phyloP scores from a whole-genome alignment of 2,797 vertebrate species.

The Peromyscus nudipes region DNA sequence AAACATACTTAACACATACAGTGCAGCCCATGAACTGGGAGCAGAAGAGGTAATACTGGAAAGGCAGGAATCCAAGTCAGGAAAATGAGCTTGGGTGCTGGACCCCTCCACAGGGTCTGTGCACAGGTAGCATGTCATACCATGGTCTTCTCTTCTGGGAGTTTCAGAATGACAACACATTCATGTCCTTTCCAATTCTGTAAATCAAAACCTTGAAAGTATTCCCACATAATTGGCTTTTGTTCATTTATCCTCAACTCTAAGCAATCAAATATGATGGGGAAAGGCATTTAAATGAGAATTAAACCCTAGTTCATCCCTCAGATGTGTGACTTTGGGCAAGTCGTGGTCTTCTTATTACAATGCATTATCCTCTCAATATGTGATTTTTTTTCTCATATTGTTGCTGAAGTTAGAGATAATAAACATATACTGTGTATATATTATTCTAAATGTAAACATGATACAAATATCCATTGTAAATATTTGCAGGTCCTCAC shows the following conservation, averaged over 20 bases:
- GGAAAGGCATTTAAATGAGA: background rate
- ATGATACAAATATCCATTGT: background rate
- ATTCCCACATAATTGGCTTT: background rate
- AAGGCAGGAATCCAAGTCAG: background rate
- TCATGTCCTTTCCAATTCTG: background rate
- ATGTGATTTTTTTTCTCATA: background rate
- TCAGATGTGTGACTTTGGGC: background rate
- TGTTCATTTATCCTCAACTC: background rate
- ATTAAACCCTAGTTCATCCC: background rate
- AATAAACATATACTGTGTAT: background rate
- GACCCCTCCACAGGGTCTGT: background rate
- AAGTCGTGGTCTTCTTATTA: background rate
- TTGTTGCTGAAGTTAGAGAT: background rate
- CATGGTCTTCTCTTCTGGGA: background rate
- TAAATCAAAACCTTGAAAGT: background rate
- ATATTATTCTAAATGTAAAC: conserved; percentile 13
- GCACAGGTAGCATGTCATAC: background rate
- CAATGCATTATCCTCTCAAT: background rate
- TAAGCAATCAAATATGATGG: background rate
- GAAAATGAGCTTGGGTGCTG: background rate
- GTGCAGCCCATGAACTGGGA: fast-evolving
- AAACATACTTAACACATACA: background rate
- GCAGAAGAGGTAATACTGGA: background rate
- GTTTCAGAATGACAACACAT: background rate
- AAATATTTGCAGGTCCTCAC: background rate